Base-by-base conservation (phyloP, 2,113 vertebrate genomes). In the Rhabdornis inornatus region DNA sequence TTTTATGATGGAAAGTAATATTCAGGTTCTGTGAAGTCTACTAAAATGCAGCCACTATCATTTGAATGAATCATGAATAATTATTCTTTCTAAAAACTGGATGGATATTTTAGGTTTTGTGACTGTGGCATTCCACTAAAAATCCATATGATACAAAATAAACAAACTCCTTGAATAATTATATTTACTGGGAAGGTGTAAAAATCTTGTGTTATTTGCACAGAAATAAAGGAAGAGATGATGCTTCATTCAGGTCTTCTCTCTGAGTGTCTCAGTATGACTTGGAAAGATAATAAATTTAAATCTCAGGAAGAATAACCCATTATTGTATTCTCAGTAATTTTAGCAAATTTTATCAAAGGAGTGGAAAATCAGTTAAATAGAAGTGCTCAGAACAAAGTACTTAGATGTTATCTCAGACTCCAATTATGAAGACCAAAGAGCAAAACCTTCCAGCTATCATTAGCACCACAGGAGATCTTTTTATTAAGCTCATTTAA, bases 381-480 rank as follows among this genome's bases (percentile, higher is more conserved):
- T 69, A 28, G 27, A 82, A 94, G 27, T 25, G 66, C 55, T 70
- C 40, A 71, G 84, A 81, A 65, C 37, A 79, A 80, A 94, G 45
- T 63, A 75, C 65, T 83, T 77, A 68, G 79, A 79, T 87, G 39
- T 66, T 76, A 66, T 90, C 60, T 95, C 70, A 75, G 35, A 63
- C 30, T 87, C 30, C 75, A 84, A 71, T 91, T 95, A 63, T 37
- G 68, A 92, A 74, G 86, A 95, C 75, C 89, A 82, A 89, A 92
- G 77, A 91, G 68, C 55, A 95, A 94, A 95, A 82, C 55, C 53
- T 95, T 89, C 44, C 69, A 95, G 74, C 31, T 86, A 81, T 90
- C 55, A 83, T 85, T 70, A 94, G 61, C 50, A 86, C 87, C 87
- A 65, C n/a, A 77, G 81, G 55, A 96, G 82, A 91, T 83, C 45